Percentiles rank a stretch among this genome's conserved stretches.
Evolutionary conservation across 2,888 invertebrate species (phyloP).

Genomic region (Eristalis arbustorum): DNA sequence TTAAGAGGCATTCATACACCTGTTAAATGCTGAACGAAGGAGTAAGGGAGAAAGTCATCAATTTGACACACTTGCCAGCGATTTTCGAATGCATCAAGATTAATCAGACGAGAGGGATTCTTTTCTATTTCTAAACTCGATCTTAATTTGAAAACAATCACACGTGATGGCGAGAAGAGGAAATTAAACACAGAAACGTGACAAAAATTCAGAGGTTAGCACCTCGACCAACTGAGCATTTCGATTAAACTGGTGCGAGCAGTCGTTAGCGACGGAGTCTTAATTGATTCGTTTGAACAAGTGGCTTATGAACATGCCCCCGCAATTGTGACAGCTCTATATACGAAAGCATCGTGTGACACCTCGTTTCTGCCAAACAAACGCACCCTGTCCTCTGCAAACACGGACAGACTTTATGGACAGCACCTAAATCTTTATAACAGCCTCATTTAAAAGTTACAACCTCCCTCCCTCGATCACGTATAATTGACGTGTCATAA

Average conservation of each 20-base stretch:
- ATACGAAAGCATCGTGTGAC: not conserved
- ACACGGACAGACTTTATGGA: not conserved
- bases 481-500: not conserved
- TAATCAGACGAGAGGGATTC: not conserved
- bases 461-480: not conserved
- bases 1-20: not conserved
- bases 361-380: not conserved
- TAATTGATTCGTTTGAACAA: not conserved
- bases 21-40: not conserved
- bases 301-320: not conserved
- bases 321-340: not conserved
- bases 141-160: not conserved
- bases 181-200: not conserved
- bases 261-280: not conserved
- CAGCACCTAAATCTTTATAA: not conserved
- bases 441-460: not conserved
- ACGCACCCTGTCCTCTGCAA: not conserved
- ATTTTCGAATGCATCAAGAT: not conserved
- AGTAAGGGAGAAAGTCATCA: not conserved
- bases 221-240: not conserved
- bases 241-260: not conserved
- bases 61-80: slow-evolving; percentile 8
- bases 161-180: not conserved
- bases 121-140: slow-evolving; percentile 6
- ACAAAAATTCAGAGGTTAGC: not conserved